A percentile compares a stretch with the other conserved stretches of the same genome.
phyloP scores from a whole-genome alignment of 2,888 invertebrate species.

The Cataglyphis altisquamis region DNA sequence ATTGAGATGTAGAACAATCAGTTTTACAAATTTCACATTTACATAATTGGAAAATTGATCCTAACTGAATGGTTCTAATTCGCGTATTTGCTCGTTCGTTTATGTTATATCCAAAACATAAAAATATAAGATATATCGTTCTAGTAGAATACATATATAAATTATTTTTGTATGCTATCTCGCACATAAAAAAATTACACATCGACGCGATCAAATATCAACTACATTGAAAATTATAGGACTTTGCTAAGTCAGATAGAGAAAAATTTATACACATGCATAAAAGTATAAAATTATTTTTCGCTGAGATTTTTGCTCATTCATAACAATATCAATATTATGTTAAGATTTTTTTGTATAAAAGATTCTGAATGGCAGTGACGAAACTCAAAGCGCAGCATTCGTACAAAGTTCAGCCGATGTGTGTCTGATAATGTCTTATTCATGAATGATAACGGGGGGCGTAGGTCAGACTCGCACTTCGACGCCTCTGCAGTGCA shows the following conservation, averaged over 20 bases:
- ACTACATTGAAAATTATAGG: neutral
- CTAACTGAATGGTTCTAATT: neutral
- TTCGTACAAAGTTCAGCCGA: constrained; percentile 42
- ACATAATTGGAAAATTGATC: constrained; percentile 15
- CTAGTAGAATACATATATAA: neutral
- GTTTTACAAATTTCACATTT: constrained; percentile 4
- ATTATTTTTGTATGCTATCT: neutral
- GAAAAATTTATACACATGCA: neutral
- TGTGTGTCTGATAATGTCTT: constrained; percentile 66
- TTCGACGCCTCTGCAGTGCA: constrained; percentile 60
- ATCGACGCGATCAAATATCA: neutral
- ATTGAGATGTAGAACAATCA: neutral
- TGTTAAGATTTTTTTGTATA: constrained; percentile 14
- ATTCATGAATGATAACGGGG: constrained; percentile 71
- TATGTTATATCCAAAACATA: neutral
- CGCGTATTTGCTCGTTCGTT: neutral
- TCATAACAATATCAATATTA: constrained; percentile 8
- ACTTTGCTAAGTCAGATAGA: neutral
- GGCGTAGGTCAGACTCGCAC: constrained; percentile 65
- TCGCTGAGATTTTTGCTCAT: neutral
- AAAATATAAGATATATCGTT: neutral
- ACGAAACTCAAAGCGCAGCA: constrained; percentile 19
- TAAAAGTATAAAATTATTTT: neutral
- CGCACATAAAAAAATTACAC: neutral
- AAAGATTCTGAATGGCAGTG: constrained; percentile 40